Conservation (phyloP, 92 coral and sea anemone genomes). For the Epizoanthus stellaris region DNA sequence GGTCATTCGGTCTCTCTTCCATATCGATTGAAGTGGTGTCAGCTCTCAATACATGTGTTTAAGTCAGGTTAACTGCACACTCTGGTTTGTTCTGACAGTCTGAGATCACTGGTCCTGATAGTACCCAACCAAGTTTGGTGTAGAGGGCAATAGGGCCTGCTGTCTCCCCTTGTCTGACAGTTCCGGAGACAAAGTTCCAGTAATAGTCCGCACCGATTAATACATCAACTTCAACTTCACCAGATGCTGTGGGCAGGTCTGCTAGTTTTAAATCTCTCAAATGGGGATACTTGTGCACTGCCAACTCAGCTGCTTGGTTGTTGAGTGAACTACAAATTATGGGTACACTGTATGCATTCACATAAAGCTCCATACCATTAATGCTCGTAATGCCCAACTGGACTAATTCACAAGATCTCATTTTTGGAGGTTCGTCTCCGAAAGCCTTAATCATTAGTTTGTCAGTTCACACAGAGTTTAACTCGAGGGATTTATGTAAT, state of each 20-base stretch:
- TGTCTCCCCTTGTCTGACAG: conserved; percentile 40
- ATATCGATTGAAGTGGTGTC: neutral
- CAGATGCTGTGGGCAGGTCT: conserved; percentile 23
- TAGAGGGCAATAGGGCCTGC: conserved; percentile 40
- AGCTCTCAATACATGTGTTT: conserved; percentile 22
- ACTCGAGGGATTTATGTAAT: neutral
- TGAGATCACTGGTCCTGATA: conserved; percentile 33
- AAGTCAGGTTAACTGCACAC: conserved; percentile 16
- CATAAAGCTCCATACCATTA: conserved; percentile 21
- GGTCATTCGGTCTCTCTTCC: neutral
- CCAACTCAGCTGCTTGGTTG: conserved; percentile 47
- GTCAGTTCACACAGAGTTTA: conserved; percentile 7
- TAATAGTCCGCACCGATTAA: conserved; percentile 75
- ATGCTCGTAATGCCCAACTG: neutral
- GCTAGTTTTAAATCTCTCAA: conserved; percentile 63
- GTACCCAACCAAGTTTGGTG: conserved; percentile 29
- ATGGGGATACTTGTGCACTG: conserved; percentile 49
- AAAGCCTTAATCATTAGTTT: conserved; percentile 1
- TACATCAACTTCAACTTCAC: conserved; percentile 60
- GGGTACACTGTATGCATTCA: conserved; percentile 63
- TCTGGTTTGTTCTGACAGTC: neutral
- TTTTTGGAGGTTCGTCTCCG: neutral
- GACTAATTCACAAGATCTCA: neutral
- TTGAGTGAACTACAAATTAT: conserved; percentile 63
- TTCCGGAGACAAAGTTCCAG: conserved; percentile 67